Conservation (phyloP, 2,113 vertebrate species). For the Lates calcarifer region DNA sequence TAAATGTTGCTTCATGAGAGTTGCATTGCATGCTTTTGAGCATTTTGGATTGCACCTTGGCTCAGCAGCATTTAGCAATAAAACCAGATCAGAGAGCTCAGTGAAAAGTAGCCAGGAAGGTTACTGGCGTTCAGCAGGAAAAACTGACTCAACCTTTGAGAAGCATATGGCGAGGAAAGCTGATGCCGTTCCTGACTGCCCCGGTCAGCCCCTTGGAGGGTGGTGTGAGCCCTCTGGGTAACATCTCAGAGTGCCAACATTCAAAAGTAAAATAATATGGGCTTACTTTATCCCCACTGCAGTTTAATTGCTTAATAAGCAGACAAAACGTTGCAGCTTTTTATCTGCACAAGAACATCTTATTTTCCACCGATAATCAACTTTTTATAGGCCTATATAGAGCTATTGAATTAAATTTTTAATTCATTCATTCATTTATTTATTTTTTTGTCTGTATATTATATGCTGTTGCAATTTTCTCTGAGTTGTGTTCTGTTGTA, state of each 20-base stretch:
- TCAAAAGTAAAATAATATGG: background rate
- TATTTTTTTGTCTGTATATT: constrained; percentile 5
- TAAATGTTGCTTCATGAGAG: background rate
- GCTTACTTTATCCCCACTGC: constrained; percentile 1
- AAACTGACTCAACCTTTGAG: constrained; percentile 26
- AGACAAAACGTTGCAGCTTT: background rate
- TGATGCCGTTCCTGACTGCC: background rate
- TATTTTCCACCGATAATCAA: constrained; percentile 20
- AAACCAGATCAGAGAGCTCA: background rate
- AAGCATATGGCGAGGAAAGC: constrained; percentile 5
- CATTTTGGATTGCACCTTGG: background rate
- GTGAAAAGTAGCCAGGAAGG: background rate
- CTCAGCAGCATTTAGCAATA: background rate
- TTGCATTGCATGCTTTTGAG: background rate
- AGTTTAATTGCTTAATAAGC: constrained; percentile 12
- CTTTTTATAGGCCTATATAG: constrained; percentile 15
- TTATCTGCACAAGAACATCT: background rate
- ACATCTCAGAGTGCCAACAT: background rate
- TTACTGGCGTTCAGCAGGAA: background rate
- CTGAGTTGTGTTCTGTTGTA: constrained; percentile 21
- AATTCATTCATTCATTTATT: background rate
- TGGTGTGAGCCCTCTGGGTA: background rate
- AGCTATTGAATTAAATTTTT: constrained; percentile 2
- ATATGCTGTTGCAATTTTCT: background rate
- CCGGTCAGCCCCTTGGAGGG: background rate